Evolutionary conservation across 2,113 vertebrate genomes (phyloP).

Genomic region (Mus pahari): DNA sequence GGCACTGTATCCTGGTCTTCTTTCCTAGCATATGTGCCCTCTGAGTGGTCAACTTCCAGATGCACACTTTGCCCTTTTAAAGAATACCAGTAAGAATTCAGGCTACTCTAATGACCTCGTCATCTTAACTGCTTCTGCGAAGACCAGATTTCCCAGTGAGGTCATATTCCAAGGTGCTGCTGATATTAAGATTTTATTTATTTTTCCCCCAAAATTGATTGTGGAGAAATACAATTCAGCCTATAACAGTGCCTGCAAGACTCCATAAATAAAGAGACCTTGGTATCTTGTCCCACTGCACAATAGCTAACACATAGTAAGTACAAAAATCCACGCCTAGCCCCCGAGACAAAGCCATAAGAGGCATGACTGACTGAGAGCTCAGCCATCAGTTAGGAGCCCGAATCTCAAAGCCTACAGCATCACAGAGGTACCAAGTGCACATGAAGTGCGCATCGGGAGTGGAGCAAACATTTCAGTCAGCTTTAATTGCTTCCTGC

Average conservation of each 20-base stretch:
- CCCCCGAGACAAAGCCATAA: background rate
- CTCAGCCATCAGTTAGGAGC: background rate
- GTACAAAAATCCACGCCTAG: background rate
- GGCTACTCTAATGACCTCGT: background rate
- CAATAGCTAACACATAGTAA: background rate
- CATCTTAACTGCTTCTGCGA: background rate
- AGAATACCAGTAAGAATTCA: background rate
- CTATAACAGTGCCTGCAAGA: background rate
- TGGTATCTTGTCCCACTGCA: background rate
- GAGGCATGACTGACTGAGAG: background rate
- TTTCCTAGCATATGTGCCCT: background rate
- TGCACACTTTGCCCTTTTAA: background rate
- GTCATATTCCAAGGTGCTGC: background rate
- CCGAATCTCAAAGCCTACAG: background rate
- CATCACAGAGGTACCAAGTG: background rate
- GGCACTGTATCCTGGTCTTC: background rate
- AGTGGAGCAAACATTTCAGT: background rate
- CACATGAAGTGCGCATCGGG: background rate
- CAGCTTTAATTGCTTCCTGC: background rate
- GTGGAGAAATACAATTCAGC: background rate
- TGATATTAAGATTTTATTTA: background rate
- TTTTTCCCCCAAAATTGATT: background rate
- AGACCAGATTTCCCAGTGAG: background rate
- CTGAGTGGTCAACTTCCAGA: background rate
- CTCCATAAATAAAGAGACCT: background rate